Conservation (phyloP, 2,113 vertebrate genomes). For the Rhinolophus sinicus region DNA sequence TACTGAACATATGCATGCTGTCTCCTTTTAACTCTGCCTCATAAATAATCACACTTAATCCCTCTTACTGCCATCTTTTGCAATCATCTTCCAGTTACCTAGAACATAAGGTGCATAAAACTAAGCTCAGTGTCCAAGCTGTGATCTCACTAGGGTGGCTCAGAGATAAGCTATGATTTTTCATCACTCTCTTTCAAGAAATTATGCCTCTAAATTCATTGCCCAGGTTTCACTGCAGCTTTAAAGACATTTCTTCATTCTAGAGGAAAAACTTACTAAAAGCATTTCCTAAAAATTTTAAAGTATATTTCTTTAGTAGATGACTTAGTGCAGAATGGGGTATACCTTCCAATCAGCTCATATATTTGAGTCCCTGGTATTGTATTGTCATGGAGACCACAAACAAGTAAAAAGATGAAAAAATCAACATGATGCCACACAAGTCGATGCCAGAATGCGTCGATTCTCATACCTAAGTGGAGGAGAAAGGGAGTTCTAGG, state of each 20-base stretch:
- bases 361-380: background rate
- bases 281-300: constrained; percentile 58
- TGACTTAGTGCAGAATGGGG: background rate
- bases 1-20: constrained; percentile 68
- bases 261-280: background rate
- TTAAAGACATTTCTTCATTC: constrained; percentile 59
- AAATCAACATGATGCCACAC: background rate
- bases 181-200: constrained; percentile 67
- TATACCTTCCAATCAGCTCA: background rate
- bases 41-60: constrained; percentile 77
- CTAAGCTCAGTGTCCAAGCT: constrained; percentile 71
- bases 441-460: background rate
- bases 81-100: constrained; percentile 75
- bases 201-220: constrained; percentile 57
- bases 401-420: background rate
- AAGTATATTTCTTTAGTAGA: constrained; percentile 49
- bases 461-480: background rate
- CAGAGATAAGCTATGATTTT: constrained; percentile 55
- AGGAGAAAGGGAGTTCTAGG: background rate
- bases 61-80: constrained; percentile 70
- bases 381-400: background rate
- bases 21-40: constrained; percentile 72
- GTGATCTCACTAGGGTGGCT: constrained; percentile 66
- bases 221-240: constrained; percentile 12
- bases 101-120: constrained; percentile 78